Base-by-base conservation (phyloP, 1,140 invertebrate genomes). In the Helicoverpa zea region DNA sequence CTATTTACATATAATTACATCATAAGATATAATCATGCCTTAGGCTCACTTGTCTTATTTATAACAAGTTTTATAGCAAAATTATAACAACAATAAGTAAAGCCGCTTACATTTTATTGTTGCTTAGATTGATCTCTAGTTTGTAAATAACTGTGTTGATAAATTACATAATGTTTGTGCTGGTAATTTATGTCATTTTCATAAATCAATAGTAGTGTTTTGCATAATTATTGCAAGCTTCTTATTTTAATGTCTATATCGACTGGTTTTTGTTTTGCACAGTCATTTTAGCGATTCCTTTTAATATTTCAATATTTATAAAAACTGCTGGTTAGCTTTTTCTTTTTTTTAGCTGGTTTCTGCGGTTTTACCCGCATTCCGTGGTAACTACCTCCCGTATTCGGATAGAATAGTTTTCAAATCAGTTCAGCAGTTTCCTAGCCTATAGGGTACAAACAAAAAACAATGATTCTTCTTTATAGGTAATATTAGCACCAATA, bases 1-100 rank as follows among this genome's bases (percentile, higher is more conserved):
- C 56, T 56, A 77, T 77, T 77, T 54, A 35, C 75, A 77, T 77
- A 54, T 66, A 64, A 66, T 54, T 77, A 52, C 43, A 63, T 49
- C 23, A 49, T 77, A 64, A 52, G 59, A 59, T 56, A 76, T 29
- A 72, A n/a, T 77, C 52, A 63, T 52, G 23, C 43, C 63, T 66
- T 66, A 49, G 35, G 61, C 61, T 47, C 49, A 51, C 47, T 54
- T 54, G 49, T 66, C 64, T 52, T 66, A 16, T 66, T 66, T 54
- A 77, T 61, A 23, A 0, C 59, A 43, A 72, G 23, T 77, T 64
- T 54, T 43, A 66, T 66, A 77, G 14, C 2, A 43, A 49, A 75
- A 75, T 75, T 61, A 61, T 30, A 61, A 11, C 58, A 61, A 61
- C 35, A 43, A 43, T 43, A 43, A 43, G 35, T 43, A 43, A 9